Base-by-base conservation (phyloP, 2,113 vertebrate genomes). In the Clupea harengus region DNA sequence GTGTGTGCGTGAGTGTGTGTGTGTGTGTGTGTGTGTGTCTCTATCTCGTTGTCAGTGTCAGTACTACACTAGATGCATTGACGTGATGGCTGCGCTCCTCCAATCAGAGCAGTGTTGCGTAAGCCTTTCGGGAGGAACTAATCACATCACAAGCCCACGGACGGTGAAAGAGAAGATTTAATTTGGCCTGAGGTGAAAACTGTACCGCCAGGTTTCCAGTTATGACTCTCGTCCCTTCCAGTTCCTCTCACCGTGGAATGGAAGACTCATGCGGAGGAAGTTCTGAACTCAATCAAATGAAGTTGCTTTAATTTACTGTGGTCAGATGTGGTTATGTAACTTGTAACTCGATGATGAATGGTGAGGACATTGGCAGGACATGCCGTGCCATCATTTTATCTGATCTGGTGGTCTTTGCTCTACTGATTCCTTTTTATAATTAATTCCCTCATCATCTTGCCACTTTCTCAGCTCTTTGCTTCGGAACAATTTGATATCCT, bases 61-160 rank as follows among this genome's bases (percentile, higher is more conserved):
- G 72, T 78, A 32, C 72, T 17, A 32, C 28, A 78, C 28, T 32
- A 78, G 72, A 39, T 78, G 72, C 72, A 78, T 67, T 78, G 72
- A 78, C 72, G 28, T 78, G 72, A 78, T 32, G 28, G 32, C 72
- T 32, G 32, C 28, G 72, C 28, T 78, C 72, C 39, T 32, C 49
- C 85, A 86, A 88, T 92, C 90, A 32, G 57, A 86, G 86, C 88
- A 90, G 82, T 85, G 84, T 92, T 93, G 75, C 86, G 86, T 89
- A 90, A 91, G 54, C 54, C 45, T 32, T 87, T 78, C n/a, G 32
- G 7, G 9, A 85, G 88, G 89, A 86, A 82, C 83, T 83, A 86
- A 86, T 86, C 85, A 80, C 82, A 83, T 83, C 82, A 39, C 39
- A 83, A 86, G 46, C 64, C 46, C 72, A 32, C 13, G 32, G 72